Evolutionary conservation across 1,140 invertebrate species (phyloP).

Genomic region (Hylaeus volcanicus): DNA sequence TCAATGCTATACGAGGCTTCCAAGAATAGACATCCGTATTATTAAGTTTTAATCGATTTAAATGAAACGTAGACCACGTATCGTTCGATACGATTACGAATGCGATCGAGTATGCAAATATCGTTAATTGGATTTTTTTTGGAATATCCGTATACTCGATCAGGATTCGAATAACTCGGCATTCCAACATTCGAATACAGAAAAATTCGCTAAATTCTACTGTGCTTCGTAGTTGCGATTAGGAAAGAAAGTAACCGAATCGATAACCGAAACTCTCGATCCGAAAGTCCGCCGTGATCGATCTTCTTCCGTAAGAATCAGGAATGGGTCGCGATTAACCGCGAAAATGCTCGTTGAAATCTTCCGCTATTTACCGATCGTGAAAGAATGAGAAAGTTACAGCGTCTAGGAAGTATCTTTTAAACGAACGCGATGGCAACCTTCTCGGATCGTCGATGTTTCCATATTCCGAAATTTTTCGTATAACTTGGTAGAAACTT

Average conservation of each 20-base stretch:
- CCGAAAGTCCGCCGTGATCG: background rate
- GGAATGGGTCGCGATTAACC: slow-evolving; percentile 11
- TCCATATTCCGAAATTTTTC: background rate
- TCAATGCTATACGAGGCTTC: too few species aligned
- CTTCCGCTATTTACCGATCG: slow-evolving; percentile 30
- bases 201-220: too few species aligned
- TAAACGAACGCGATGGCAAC: slow-evolving; percentile 1
- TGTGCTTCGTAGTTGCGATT: background rate
- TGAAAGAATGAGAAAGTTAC: slow-evolving; percentile 39
- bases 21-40: too few species aligned
- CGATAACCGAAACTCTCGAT: background rate
- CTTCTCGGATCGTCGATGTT: slow-evolving; percentile 1
- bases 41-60: too few species aligned
- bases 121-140: too few species aligned
- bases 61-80: too few species aligned
- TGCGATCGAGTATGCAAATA: too few species aligned
- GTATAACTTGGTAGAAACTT: slow-evolving; percentile 3
- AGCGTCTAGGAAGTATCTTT: background rate
- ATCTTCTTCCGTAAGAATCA: slow-evolving; percentile 18
- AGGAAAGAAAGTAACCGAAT: background rate
- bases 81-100: too few species aligned
- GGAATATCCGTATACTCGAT: too few species aligned
- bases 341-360: background rate
- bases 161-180: too few species aligned
- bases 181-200: too few species aligned